Conservation (phyloP, 2,888 invertebrate species). For the Brachynemurus nebulosus region DNA sequence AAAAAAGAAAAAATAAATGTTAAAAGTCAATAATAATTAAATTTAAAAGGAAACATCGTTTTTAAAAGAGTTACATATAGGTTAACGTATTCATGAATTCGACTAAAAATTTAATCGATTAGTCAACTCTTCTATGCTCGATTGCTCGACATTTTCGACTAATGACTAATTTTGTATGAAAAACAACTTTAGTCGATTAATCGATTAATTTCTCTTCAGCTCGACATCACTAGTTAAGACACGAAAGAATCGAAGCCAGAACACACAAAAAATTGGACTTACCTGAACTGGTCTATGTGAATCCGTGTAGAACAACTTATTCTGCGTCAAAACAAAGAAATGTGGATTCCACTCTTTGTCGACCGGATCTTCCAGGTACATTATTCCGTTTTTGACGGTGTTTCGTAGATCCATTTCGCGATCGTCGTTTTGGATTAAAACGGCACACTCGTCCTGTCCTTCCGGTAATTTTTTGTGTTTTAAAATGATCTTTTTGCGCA, state of each 20-base stretch:
- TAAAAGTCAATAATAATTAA: too few relatives aligned
- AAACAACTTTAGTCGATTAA: too few relatives aligned
- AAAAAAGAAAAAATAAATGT: not conserved
- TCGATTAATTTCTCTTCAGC: too few relatives aligned
- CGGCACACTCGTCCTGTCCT: constrained; percentile 61
- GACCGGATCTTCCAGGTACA: constrained; percentile 78
- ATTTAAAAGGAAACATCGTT: too few relatives aligned
- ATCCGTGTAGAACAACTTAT: constrained; percentile 79
- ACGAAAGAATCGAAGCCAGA: not conserved
- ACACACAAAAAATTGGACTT: constrained; percentile 2
- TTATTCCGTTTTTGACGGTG: constrained; percentile 77
- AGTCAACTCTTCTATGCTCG: too few relatives aligned
- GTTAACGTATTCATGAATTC: too few relatives aligned
- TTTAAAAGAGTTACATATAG: not conserved
- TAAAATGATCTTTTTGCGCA: constrained; percentile 62
- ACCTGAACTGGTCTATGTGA: constrained; percentile 35
- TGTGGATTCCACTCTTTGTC: constrained; percentile 87
- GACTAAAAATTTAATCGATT: too few relatives aligned
- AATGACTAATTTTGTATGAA: too few relatives aligned
- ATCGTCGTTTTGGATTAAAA: constrained; percentile 42
- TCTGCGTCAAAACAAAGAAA: constrained; percentile 81
- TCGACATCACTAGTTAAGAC: too few relatives aligned
- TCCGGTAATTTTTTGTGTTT: constrained; percentile 92
- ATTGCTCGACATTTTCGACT: too few relatives aligned
- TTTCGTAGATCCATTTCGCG: constrained; percentile 66